Conservation (phyloP, 2,113 vertebrate genomes). For the Platichthys stellatus region DNA sequence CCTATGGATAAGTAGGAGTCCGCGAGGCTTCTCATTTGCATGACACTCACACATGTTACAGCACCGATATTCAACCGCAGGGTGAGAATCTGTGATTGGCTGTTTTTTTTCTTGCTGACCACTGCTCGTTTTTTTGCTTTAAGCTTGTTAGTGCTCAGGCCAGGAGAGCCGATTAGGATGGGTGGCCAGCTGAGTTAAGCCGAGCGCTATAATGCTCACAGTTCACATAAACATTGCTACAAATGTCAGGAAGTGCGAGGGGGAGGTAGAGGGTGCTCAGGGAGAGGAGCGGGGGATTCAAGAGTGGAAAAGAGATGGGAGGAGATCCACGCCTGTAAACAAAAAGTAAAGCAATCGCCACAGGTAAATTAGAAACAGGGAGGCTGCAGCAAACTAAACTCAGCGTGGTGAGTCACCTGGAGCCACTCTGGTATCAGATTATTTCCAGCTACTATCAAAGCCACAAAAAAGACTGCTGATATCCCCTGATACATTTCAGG, state of each 20-base stretch:
- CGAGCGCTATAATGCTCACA: constrained; percentile 32
- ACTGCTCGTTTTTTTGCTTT: constrained; percentile 53
- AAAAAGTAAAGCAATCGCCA: constrained; percentile 36
- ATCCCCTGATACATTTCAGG: constrained; percentile 20
- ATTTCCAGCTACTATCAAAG: constrained; percentile 28
- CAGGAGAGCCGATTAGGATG: constrained; percentile 63
- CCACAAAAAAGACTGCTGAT: constrained; percentile 15
- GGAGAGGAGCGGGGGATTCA: not conserved
- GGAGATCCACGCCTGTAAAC: constrained; percentile 36
- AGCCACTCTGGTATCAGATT: constrained; percentile 22
- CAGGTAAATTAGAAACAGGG: not conserved
- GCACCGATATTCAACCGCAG: not conserved
- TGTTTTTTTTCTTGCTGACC: constrained; percentile 53
- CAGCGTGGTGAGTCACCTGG: constrained; percentile 40
- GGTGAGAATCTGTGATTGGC: not conserved
- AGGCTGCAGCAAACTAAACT: constrained; percentile 24
- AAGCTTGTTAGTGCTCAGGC: constrained; percentile 58
- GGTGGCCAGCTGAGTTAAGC: constrained; percentile 56
- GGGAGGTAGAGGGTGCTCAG: constrained; percentile 1
- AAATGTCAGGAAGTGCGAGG: constrained; percentile 55
- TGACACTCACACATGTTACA: not conserved
- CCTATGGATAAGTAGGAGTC: not conserved
- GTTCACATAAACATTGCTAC: constrained; percentile 42
- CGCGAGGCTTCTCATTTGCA: not conserved
- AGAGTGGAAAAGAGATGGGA: constrained; percentile 11